These are phyloP conservation scores for Coenonympha glycerion DNA, from an alignment of 2,888 invertebrate genomes.

Conservation along the genomic window DNA sequence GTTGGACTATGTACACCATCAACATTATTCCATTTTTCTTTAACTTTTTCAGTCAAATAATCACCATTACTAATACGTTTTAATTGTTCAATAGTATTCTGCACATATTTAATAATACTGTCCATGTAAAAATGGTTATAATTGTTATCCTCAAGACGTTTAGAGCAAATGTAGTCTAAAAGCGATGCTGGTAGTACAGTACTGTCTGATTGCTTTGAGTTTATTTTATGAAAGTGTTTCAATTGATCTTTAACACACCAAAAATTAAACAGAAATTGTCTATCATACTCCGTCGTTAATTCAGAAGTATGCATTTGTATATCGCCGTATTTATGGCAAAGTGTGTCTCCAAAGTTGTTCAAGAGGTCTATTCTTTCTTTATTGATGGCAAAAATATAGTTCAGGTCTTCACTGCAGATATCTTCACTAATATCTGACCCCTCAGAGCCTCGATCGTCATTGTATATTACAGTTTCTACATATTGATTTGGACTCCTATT, in stretches of 20 bases:
- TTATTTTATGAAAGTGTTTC: constrained; percentile 38
- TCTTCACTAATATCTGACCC: constrained; percentile 51
- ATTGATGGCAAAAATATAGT: constrained; percentile 46
- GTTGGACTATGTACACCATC: constrained; percentile 14
- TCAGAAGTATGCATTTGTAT: constrained; percentile 44
- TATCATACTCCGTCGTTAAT: constrained; percentile 39
- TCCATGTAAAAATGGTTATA: constrained; percentile 67
- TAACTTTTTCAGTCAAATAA: constrained; percentile 61
- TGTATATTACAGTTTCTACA: constrained; percentile 57
- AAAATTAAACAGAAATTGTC: constrained; percentile 47
- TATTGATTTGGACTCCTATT: constrained; percentile 48
- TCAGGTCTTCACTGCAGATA: constrained; percentile 48
- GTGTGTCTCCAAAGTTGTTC: constrained; percentile 42
- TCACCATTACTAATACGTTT: constrained; percentile 69
- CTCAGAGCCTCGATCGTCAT: constrained; percentile 53
- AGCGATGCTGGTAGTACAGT: constrained; percentile 49
- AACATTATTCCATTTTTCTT: constrained; percentile 59
- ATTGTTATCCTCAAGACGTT: constrained; percentile 57
- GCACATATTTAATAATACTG: constrained; percentile 58
- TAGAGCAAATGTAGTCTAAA: constrained; percentile 60
- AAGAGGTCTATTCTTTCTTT: constrained; percentile 54
- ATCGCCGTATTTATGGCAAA: constrained; percentile 56
- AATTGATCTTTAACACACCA: constrained; percentile 50
- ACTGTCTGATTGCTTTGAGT: constrained; percentile 35
- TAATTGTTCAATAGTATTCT: constrained; percentile 63